A percentile compares a stretch with the other conserved stretches of the same genome.
Evolutionary conservation across 2,113 vertebrate species (phyloP).

Genomic region (Equus przewalskii): DNA sequence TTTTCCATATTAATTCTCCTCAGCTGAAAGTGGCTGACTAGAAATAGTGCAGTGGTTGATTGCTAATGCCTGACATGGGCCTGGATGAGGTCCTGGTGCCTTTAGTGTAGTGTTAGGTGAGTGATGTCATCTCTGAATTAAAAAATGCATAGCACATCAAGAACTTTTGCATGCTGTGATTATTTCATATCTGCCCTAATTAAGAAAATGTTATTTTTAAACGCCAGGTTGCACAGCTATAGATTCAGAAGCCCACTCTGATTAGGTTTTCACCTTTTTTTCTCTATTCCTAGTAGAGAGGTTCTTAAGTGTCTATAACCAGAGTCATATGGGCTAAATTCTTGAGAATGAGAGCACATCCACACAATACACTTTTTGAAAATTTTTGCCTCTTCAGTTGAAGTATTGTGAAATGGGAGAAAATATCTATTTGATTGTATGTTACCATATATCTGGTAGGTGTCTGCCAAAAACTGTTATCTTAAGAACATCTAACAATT

Average conservation of each 20-base stretch:
- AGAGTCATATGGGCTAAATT: background rate
- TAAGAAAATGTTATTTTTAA: background rate
- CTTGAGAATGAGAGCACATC: background rate
- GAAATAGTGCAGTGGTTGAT: background rate
- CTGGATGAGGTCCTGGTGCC: background rate
- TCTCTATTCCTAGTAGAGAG: background rate
- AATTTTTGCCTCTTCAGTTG: constrained; percentile 43
- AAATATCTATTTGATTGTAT: constrained; percentile 25
- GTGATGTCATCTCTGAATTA: background rate
- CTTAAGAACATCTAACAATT: background rate
- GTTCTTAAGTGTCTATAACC: background rate
- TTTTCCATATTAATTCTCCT: background rate
- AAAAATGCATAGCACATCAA: background rate
- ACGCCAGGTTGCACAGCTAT: background rate
- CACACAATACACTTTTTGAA: background rate
- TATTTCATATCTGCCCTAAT: background rate
- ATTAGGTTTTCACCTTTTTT: background rate
- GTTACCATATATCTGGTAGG: background rate
- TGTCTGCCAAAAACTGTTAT: background rate
- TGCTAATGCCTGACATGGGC: background rate
- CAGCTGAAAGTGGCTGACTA: background rate
- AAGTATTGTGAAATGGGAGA: constrained; percentile 32
- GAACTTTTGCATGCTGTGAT: background rate
- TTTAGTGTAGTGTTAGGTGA: background rate
- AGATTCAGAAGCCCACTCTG: background rate